Evolutionary conservation across 2,888 invertebrate genomes (phyloP), one percentile per base, ranked within the genome.

Genomic region (Xestia rhomboidea): DNA sequence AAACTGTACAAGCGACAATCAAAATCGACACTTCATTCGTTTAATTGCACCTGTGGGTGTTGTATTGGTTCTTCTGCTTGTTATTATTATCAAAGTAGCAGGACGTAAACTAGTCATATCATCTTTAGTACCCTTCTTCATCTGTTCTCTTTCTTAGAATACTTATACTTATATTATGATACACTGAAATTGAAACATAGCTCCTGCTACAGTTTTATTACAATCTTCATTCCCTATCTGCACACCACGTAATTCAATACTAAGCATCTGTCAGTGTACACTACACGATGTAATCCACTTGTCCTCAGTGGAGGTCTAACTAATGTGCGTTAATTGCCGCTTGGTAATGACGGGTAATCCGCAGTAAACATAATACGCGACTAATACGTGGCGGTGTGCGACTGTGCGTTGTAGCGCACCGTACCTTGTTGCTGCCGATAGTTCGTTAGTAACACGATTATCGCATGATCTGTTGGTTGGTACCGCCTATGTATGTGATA

Each of bases 1-100:
- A 98, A 98, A 98, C 98, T 57, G 88, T 91, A 24, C 6, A 0
- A 0, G 0, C 0, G 0, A 0, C 0, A 0, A 2, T 1, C 7
- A 76, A 77, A 77, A 60, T 1, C 2, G 18, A 6, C 13, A 34
- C 0, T 15, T 27, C 4, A 4, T n/a, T 54, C 51, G 24, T n/a
- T 57, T 34, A n/a, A 44, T 41, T 69, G 21, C 11, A 73, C 2
- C 18, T 27, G 6, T 13, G 15, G 3, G 13, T 46, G 15, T 27
- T 2, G n/a, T 18, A 54, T 30, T n/a, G 15, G 3, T 73, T 41
- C 27, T 13, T 30, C 8, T 54, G 30, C 21, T 41, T n/a, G 3
- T 5, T 24, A 24, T 34, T 21, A 21, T 46, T 49, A 51, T 51
- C 49, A 49, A 49, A 8, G 49, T 49, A 21, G 49, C 21, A 49